A percentile compares a stretch with the other conserved stretches of the same genome.
Conservation (phyloP, 2,113 vertebrate genomes). For the Coturnix japonica region DNA sequence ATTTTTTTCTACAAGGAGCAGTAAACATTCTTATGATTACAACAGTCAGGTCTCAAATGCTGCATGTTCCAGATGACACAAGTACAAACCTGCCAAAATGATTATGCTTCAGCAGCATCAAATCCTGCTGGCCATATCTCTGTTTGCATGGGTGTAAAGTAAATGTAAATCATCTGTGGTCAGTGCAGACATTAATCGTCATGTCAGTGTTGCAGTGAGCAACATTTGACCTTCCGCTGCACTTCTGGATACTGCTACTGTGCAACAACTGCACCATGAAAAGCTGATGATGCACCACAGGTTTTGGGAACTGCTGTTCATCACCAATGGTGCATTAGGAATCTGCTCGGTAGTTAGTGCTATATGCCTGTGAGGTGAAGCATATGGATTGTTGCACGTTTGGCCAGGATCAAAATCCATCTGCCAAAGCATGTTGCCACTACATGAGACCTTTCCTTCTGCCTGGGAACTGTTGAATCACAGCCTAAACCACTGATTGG, state of each 20-base stretch:
- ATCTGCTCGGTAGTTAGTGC: rapidly evolving
- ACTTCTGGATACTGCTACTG: not conserved
- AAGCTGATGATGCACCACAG: rapidly evolving
- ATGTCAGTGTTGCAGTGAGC: not conserved
- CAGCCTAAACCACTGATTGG: too few relatives aligned
- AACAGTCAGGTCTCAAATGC: not conserved
- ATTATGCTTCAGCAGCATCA: not conserved
- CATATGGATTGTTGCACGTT: rapidly evolving
- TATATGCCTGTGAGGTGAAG: not conserved
- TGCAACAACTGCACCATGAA: not conserved
- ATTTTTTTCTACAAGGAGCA: not conserved
- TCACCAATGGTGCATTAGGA: not conserved
- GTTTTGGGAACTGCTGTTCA: not conserved
- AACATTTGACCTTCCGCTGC: not conserved
- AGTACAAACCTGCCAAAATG: not conserved
- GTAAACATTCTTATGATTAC: not conserved
- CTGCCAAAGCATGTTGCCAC: not conserved
- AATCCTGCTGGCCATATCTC: not conserved
- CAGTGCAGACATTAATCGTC: not conserved
- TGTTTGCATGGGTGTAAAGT: constrained; percentile 15
- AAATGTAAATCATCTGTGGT: not conserved
- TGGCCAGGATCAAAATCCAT: not conserved
- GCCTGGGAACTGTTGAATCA: too few relatives aligned
- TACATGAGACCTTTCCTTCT: not conserved
- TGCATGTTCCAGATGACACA: not conserved